Evolutionary conservation across 2,888 invertebrate species (phyloP).

Genomic region (Sinohyriopsis cumingii): DNA sequence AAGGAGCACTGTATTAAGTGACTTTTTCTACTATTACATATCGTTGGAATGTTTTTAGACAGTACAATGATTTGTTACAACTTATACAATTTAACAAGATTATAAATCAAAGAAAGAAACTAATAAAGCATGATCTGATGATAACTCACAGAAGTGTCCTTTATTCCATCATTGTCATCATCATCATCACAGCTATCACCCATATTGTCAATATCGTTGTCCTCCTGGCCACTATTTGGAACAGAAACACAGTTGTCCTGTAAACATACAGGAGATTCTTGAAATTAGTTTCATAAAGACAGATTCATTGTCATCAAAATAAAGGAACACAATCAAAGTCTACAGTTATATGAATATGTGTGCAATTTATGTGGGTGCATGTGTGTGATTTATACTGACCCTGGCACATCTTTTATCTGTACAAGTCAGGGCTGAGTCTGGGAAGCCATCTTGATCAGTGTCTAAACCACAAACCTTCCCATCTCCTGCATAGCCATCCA

Average conservation of each 20-base stretch:
- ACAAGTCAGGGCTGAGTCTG: slow-evolving; percentile 42
- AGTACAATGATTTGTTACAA: no score
- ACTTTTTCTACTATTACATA: no score
- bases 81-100: no score
- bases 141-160: slow-evolving; percentile 25
- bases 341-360: not conserved
- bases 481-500: slow-evolving; percentile 55
- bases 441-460: slow-evolving; percentile 52
- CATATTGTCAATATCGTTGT: slow-evolving; percentile 42
- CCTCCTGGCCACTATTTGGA: slow-evolving; percentile 55
- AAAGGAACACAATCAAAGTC: no score
- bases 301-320: no score
- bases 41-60: no score
- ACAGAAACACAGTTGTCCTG: slow-evolving; percentile 54
- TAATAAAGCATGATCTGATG: no score
- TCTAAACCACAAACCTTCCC: slow-evolving; percentile 54
- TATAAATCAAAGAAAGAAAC: no score
- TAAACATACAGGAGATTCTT: not conserved
- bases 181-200: slow-evolving; percentile 57
- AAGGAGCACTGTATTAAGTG: no score
- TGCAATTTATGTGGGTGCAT: not conserved
- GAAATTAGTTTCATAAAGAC: not conserved
- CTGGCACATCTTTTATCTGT: slow-evolving; percentile 32
- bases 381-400: slow-evolving; percentile 18
- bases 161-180: slow-evolving; percentile 51